Percentiles rank a stretch among this genome's conserved stretches.
Conservation (phyloP, 2,888 invertebrate species). For the Eumacrocentrus americanus region DNA sequence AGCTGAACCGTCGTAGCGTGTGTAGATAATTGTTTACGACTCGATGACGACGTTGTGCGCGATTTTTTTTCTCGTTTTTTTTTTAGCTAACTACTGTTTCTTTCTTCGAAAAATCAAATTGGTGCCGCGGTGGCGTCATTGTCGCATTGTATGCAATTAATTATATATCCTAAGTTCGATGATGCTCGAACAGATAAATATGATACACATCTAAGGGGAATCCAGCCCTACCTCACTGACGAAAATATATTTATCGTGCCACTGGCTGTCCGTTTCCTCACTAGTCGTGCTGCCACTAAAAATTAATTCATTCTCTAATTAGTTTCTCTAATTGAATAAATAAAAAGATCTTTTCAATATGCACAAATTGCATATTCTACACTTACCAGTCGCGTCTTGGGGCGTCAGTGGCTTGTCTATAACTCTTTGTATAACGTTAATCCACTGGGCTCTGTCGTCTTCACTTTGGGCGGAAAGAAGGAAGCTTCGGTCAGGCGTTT, state of each 20-base stretch:
- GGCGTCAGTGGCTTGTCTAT: slow-evolving; percentile 78
- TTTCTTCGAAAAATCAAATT: background rate
- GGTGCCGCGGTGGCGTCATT: background rate
- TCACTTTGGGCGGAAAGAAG: slow-evolving; percentile 78
- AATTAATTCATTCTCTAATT: no score
- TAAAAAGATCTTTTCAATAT: no score
- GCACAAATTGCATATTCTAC: no score
- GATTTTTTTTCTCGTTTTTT: background rate
- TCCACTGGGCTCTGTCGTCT: slow-evolving; percentile 82
- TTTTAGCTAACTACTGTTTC: background rate
- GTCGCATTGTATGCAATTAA: background rate
- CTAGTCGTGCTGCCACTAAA: slow-evolving; percentile 74
- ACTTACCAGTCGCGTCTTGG: slow-evolving; percentile 75
- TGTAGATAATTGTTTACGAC: background rate
- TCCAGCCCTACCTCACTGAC: slow-evolving; percentile 69
- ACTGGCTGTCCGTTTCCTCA: slow-evolving; percentile 74
- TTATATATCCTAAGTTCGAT: slow-evolving; percentile 25
- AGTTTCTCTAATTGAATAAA: no score
- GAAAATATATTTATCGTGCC: slow-evolving; percentile 80
- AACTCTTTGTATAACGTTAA: slow-evolving; percentile 75
- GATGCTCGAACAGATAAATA: slow-evolving; percentile 37
- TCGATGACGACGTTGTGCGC: background rate
- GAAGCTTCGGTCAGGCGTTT: slow-evolving; percentile 79
- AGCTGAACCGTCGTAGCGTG: background rate
- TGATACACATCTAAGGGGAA: slow-evolving; percentile 49